phyloP scores from a whole-genome alignment of 2,888 invertebrate species.

The Pecten maximus region DNA sequence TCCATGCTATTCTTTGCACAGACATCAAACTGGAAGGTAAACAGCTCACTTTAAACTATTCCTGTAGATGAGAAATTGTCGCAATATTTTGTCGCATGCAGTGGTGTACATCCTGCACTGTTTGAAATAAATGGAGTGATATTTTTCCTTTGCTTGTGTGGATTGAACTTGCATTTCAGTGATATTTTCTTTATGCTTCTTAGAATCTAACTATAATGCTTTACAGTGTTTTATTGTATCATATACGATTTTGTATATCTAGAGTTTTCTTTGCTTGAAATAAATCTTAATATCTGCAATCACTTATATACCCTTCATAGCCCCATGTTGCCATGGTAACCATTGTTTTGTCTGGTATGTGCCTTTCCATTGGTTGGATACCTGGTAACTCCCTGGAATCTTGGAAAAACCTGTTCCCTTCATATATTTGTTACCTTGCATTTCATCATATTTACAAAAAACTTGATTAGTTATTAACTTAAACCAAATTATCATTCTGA shows the following conservation, averaged over 20 bases:
- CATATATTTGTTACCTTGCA: not conserved
- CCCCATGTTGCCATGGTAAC: not conserved
- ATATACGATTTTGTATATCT: not conserved
- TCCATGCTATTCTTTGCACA: conserved; percentile 56
- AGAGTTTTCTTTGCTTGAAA: conserved; percentile 28
- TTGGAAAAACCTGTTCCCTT: too few species aligned
- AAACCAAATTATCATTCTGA: too few species aligned
- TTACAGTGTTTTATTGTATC: not conserved
- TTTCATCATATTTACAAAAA: too few species aligned
- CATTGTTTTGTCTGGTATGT: not conserved
- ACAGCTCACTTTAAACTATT: conserved; percentile 8
- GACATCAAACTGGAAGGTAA: conserved; percentile 76
- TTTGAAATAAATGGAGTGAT: not conserved
- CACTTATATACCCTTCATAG: not conserved
- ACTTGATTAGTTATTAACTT: too few species aligned
- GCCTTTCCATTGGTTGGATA: not conserved
- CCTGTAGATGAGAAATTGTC: not conserved
- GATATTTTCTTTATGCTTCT: not conserved
- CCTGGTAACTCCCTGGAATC: not conserved
- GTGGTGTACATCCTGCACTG: not conserved
- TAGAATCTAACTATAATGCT: not conserved
- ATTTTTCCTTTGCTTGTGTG: not conserved
- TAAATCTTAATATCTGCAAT: not conserved
- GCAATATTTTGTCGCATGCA: not conserved
- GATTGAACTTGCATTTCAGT: not conserved